Evolutionary conservation across 2,888 invertebrate genomes (phyloP), one percentile per base, ranked within the genome.

Genomic region (Conops quadrifasciatus): DNA sequence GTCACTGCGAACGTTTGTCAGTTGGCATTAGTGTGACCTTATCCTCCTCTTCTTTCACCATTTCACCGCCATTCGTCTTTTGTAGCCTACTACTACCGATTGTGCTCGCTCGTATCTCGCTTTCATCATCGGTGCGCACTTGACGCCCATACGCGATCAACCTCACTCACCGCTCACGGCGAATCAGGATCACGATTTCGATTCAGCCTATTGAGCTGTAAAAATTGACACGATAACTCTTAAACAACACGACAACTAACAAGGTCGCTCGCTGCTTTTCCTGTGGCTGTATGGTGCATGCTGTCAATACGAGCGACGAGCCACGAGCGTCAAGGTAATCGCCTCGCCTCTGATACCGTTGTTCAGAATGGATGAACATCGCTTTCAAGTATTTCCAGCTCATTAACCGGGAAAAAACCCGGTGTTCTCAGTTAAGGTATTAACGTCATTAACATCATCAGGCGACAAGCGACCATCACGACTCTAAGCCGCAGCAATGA

Each of bases 141-240:
- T 19, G 15, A 56, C 58, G 26, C 15, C 11, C 45, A 45, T 21
- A 36, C 36, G 5, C 36, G 36, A 36, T 9, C 36, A 13, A 58
- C 45, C 13, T n/a, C n/a, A n/a, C n/a, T n/a, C n/a, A n/a, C n/a
- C 67, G 21, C 13, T 21, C 43, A 47, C 16, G 24, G 47, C 45
- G 21, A 67, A 58, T 43, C 47, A 28, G n/a, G 28, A 67, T 58
- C 59, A 67, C 67, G 28, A 45, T 67, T 58, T 67, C 28, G 45
- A 67, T 56, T 67, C 67, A 67, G 58, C 56, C 56, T 67, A 47
- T 67, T 58, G 45, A 58, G 59, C 58, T 58, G 67, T 67, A 67
- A 58, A 67, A 67, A 58, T 45, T 67, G 67, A 67, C 67, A 67
- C 67, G 58, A 67, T 67, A 56, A 59, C 26, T 47, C 58, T n/a